These are phyloP conservation scores for Alcedo atthis DNA, from an alignment of 2,797 vertebrate species.

Conservation along the genomic window DNA sequence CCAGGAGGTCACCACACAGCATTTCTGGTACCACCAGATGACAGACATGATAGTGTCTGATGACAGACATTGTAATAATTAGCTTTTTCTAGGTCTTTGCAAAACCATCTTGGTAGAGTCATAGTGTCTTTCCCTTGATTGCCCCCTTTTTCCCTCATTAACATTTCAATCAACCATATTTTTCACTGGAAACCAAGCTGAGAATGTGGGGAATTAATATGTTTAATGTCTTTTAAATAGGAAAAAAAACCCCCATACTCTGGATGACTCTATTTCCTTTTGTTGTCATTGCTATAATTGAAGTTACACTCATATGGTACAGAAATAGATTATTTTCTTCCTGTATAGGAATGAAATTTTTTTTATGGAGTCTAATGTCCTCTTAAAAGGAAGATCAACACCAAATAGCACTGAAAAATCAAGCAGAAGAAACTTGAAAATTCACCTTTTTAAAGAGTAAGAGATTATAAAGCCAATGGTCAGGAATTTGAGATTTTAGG, in stretches of 20 bases:
- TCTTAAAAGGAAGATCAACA: neutral
- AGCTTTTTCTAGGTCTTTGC: conserved; percentile 29
- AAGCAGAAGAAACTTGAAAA: neutral
- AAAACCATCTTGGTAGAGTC: neutral
- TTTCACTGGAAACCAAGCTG: conserved; percentile 2
- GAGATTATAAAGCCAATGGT: neutral
- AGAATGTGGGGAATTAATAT: conserved; percentile 3
- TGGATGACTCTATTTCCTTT: conserved; percentile 5
- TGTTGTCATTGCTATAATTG: conserved; percentile 5
- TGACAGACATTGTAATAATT: conserved; percentile 47
- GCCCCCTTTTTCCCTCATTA: neutral
- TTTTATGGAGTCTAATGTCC: neutral
- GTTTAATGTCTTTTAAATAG: conserved; percentile 28
- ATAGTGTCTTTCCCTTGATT: neutral
- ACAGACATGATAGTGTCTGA: conserved; percentile 24
- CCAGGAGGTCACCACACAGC: conserved; percentile 41
- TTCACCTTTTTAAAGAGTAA: neutral
- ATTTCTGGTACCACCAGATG: conserved; percentile 45
- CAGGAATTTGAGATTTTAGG: neutral
- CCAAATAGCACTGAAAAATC: neutral
- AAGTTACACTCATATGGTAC: neutral
- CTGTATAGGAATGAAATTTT: neutral
- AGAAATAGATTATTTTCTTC: neutral
- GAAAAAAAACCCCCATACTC: neutral
- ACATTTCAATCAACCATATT: conserved; percentile 17